Conservation (phyloP, 1,140 invertebrate species). For the Diachasmimorpha longicaudata region DNA sequence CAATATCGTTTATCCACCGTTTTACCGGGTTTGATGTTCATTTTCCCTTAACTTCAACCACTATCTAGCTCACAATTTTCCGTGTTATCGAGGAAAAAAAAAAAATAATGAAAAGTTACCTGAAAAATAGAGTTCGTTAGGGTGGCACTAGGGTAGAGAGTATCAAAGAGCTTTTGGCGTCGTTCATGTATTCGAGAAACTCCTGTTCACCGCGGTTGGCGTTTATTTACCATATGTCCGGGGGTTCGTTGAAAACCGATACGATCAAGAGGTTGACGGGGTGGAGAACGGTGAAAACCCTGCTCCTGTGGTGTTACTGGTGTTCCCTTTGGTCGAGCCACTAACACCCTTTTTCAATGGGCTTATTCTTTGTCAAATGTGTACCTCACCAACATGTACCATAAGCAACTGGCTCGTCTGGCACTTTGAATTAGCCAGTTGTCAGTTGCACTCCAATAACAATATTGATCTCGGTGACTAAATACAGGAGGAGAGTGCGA, state of each 20-base stretch:
- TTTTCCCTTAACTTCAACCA: no score
- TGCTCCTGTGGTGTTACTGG: neutral
- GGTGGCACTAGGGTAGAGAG: neutral
- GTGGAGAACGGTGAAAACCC: no score
- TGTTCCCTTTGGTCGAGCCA: neutral
- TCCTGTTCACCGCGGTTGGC: neutral
- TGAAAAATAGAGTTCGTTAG: neutral
- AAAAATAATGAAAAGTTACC: neutral
- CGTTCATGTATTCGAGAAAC: neutral
- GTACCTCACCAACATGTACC: neutral
- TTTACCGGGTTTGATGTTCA: no score
- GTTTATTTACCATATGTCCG: neutral
- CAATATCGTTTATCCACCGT: no score
- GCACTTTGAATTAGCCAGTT: conserved; percentile 2
- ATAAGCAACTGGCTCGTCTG: neutral
- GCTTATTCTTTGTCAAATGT: neutral
- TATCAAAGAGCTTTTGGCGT: conserved; percentile 8
- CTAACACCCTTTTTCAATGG: neutral
- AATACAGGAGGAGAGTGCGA: neutral
- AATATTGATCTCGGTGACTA: neutral
- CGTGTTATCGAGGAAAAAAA: neutral
- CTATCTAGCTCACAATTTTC: no score
- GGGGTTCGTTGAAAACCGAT: conserved; percentile 3
- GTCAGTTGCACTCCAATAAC: neutral
- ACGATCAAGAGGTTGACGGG: neutral